Evolutionary conservation across 2,888 invertebrate species (phyloP), one percentile per base, ranked within the genome.

Genomic region (Psococerastis gibbosa): DNA sequence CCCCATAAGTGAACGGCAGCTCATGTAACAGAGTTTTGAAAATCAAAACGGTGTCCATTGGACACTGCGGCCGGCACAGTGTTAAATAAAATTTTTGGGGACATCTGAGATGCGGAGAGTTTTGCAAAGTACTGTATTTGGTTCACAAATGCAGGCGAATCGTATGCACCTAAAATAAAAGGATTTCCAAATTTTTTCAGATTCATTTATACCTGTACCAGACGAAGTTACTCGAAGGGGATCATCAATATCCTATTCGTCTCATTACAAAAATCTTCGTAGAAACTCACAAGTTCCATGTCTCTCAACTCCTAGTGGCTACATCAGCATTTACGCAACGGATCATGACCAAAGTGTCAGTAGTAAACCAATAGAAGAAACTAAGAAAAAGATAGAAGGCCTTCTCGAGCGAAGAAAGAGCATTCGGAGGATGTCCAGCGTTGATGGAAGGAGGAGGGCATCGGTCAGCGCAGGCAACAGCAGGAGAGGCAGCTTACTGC

Each of bases 221-320:
- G 27, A 27, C 6, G 27, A 27, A 6, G 34, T 15, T 15, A 34
- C 35, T 13, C 33, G 35, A 22, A 38, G 33, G 23, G 41, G 38
- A 22, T 35, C 32, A 27, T 32, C 22, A 18, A 34, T 15, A 16
- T 3, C 35, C 17, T 44, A 32, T 44, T 54, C 54, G 47, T 55
- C 56, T 47, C 58, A 56, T 48, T 56, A 57, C 46, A 56, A 56
- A 41, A 52, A 57, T 31, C 57, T 56, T 49, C 58, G 61, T 38
- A 56, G 60, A n/a, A 61, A 62, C 46, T 57, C 60, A n/a, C 58
- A 57, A 42, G 55, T 54, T 27, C 16, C 18, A 6, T 20, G 48
- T 9, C 49, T 50, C 1, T 53, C 53, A 44, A 54, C 53, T 33
- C 52, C 52, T 8, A 50, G 48, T 5, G 53, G 52, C 15, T 54